These are phyloP conservation scores for Perca fluviatilis DNA, from an alignment of 2,113 vertebrate species.

Conservation along the genomic window DNA sequence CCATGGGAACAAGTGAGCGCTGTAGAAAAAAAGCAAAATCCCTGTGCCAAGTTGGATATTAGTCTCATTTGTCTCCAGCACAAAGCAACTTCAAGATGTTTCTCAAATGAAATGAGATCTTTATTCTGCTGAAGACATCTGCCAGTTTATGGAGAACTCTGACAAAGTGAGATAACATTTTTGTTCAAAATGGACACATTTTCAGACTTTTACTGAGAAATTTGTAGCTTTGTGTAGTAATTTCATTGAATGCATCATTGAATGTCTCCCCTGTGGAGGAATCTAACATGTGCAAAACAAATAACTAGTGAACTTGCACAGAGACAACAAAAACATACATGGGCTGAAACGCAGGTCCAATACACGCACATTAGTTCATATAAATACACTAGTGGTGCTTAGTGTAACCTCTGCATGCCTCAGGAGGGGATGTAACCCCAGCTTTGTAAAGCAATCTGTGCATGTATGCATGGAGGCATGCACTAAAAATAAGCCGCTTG, in stretches of 20 bases:
- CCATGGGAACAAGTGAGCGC: slow-evolving; percentile 62
- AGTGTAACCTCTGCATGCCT: slow-evolving; percentile 29
- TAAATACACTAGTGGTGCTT: neutral
- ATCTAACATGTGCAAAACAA: neutral
- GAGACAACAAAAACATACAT: neutral
- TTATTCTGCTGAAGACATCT: neutral
- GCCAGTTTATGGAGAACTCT: neutral
- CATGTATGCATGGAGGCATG: neutral
- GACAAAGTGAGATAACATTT: too few species aligned
- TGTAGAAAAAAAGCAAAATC: slow-evolving; percentile 16
- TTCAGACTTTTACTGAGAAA: too few species aligned
- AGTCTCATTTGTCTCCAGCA: slow-evolving; percentile 17
- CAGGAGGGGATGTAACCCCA: slow-evolving; percentile 7
- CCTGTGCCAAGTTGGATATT: slow-evolving; percentile 9
- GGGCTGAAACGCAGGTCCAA: neutral
- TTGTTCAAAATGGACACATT: too few species aligned
- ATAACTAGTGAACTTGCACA: neutral
- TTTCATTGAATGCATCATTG: too few species aligned
- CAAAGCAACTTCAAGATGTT: slow-evolving; percentile 12
- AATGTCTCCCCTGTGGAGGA: slow-evolving; percentile 7
- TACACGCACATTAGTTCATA: neutral
- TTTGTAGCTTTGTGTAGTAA: too few species aligned
- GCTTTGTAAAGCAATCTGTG: slow-evolving; percentile 44
- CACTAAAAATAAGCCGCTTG: slow-evolving; percentile 68
- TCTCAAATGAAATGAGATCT: slow-evolving; percentile 16